Evolutionary conservation across 2,888 invertebrate species (phyloP).

Genomic region (Pteria penguin): DNA sequence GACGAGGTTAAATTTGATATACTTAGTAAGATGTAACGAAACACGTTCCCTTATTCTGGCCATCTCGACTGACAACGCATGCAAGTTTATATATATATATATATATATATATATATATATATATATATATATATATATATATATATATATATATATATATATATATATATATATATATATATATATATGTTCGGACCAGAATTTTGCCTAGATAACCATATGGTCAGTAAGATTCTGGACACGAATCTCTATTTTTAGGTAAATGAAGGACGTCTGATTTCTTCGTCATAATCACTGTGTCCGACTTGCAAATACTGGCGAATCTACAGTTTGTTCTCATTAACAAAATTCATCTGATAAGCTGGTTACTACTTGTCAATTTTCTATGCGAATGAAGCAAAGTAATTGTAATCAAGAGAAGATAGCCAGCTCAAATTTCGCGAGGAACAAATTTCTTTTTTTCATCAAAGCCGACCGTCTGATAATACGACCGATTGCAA

Average conservation of each 20-base stretch:
- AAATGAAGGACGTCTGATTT: slow-evolving; percentile 20
- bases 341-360: slow-evolving; percentile 22
- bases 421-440: neutral
- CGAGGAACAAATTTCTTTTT: neutral
- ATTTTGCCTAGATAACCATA: too few species aligned
- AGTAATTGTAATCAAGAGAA: neutral
- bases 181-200: too few species aligned
- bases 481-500: neutral
- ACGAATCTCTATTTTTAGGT: slow-evolving; percentile 1
- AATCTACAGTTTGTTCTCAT: slow-evolving; percentile 13
- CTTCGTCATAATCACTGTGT: slow-evolving; percentile 22
- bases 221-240: slow-evolving; percentile 4
- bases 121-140: too few species aligned
- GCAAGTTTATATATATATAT: too few species aligned
- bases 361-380: slow-evolving; percentile 8
- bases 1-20: too few species aligned
- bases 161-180: too few species aligned
- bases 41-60: too few species aligned
- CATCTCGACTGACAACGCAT: too few species aligned
- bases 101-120: too few species aligned
- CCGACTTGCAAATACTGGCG: slow-evolving; percentile 14
- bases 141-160: too few species aligned
- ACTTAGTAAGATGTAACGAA: too few species aligned
- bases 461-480: neutral
- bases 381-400: slow-evolving; percentile 1